Conservation (phyloP, 1,140 invertebrate species). For the Hyposmocoma kahamanoa region DNA sequence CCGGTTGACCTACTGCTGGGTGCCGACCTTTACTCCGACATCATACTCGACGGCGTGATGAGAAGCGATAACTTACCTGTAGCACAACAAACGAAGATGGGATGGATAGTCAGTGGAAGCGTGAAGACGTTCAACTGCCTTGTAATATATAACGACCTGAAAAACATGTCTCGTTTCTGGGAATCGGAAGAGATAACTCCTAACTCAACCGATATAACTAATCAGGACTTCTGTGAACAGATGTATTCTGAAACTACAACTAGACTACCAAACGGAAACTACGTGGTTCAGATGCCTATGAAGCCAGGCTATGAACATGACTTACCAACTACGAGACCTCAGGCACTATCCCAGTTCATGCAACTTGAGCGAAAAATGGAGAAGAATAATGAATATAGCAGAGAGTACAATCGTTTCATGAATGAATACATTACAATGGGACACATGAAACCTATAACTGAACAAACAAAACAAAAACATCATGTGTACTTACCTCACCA, state of each 20-base stretch:
- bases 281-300: constrained; percentile 22
- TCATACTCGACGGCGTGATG: background rate
- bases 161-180: constrained; percentile 27
- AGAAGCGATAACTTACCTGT: background rate
- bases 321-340: constrained; percentile 12
- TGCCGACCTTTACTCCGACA: background rate
- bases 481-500: constrained; percentile 9
- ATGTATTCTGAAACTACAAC: background rate
- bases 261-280: constrained; percentile 13
- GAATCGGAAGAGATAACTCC: constrained; percentile 30
- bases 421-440: no score
- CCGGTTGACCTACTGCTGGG: background rate
- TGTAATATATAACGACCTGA: background rate
- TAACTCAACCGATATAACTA: constrained; percentile 11
- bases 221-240: constrained; percentile 21
- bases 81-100: background rate
- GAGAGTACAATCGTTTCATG: constrained; percentile 24
- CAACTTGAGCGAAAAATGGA: background rate
- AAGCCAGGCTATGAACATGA: constrained; percentile 11
- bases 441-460: constrained; percentile 12
- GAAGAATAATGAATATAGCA: background rate
- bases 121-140: background rate
- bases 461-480: background rate
- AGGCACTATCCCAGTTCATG: constrained; percentile 16
- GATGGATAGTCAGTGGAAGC: background rate